Evolutionary conservation across 2,113 vertebrate species (phyloP), one percentile per base, ranked within the genome.

Genomic region (Dinomys branickii): DNA sequence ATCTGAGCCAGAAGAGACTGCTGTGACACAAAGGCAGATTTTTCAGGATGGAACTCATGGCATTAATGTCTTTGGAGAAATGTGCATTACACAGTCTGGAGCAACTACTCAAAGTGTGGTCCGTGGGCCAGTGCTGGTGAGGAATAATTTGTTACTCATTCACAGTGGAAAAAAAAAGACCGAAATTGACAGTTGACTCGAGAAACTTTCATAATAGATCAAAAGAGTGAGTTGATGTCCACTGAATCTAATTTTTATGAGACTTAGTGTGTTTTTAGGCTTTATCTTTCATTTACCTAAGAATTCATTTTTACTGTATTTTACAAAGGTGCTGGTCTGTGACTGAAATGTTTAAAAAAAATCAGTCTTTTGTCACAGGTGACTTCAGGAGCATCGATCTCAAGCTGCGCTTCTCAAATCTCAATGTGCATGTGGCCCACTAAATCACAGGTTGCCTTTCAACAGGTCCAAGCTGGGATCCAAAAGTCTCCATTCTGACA

Each of bases 231-330:
- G 35, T 1, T 80, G 44, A 28, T 14, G 0, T 47, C 80, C 41
- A 4, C 13, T 41, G 33, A 73, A 85, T 58, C 33, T 65, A 20
- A 41, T 80, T 54, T 87, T 85, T 85, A n/a, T 16, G 50, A 71
- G 52, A 10, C 28, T 20, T 85, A 84, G 0, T 78, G 61, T 38
- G 44, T 30, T 33, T 88, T 83, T 61, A 61, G 41, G 35, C 33
- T 93, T 90, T 90, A 81, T 81, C 81, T 52, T 78, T 67, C 41
- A 78, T 80, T 86, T 61, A 59, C 82, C 63, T 81, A 50, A 63
- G 44, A 83, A 85, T 85, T 65, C 19, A 77, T 56, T 92, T 75
- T 35, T 50, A 50, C 14, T 47, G 24, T 8, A 13, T 59, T 59
- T 83, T 83, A 59, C n/a, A 59, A 41, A 83, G 38, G 26, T 63